Base-by-base conservation (phyloP, 1,140 invertebrate genomes). In the Melipona quadrifasciata region DNA sequence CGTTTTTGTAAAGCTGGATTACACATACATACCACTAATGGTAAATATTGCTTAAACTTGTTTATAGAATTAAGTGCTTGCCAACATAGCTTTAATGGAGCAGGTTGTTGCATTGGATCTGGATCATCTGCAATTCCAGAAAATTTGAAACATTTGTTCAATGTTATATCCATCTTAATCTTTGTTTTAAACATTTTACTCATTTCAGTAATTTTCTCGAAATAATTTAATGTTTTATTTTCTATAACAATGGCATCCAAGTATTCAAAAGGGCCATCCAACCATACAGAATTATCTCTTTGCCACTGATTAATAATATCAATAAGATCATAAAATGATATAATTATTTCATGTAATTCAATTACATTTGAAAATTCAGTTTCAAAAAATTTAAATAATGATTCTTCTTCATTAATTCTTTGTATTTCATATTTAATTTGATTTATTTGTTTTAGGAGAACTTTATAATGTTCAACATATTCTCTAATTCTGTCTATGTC, bases 351-450 rank as follows among this genome's bases (percentile, higher is more conserved):
- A 67, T 94, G 95, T 21, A 95, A 89, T 86, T 96, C 96, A 24
- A 94, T 94, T 5, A 97, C 93, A 90, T 96, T 96, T 4, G 96
- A 95, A 90, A 96, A 97, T 0, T 93, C 93, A n/a, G 96, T 96
- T 71, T 96, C 93, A 5, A 96, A 95, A 90, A 97, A 96, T 89
- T 97, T 97, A 85, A 97, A 97, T 4, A 97, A 91, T 4, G 92
- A 94, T 92, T 97, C 97, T 93, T 97, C 97, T 89, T 96, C 94
- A 89, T 97, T 97, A 55, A 97, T 96, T 94, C 95, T 95, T 27
- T 93, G 86, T 70, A 96, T 96, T 57, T 95, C 93, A 51, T 95
- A 93, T 74, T 96, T 93, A 21, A 96, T 92, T 67, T 95, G 91
- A 73, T 95, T 91, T 24, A 97, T 92, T 89, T 96, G 94, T 81